These are phyloP conservation scores for Pycnonotus jocosus DNA, from an alignment of 2,113 vertebrate species.

Conservation along the genomic window DNA sequence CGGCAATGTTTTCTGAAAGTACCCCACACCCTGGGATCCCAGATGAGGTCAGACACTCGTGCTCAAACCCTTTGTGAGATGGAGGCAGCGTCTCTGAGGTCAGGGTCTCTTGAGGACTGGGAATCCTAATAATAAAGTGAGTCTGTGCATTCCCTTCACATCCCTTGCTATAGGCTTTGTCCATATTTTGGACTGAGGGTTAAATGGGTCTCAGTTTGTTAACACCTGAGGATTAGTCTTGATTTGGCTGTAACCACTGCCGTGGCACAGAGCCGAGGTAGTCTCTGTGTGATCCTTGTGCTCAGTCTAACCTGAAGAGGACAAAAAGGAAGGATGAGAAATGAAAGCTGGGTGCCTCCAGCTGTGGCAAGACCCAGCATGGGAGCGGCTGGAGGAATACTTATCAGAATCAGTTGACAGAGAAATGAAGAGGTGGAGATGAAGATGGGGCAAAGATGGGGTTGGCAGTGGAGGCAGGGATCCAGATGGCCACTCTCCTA, in stretches of 20 bases:
- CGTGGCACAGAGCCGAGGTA: rapidly evolving
- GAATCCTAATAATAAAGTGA: not conserved
- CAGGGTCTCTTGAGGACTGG: not conserved
- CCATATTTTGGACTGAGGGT: not conserved
- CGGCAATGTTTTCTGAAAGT: not conserved
- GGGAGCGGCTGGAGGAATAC: not conserved
- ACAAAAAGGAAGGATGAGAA: not conserved
- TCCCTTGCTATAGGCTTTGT: not conserved
- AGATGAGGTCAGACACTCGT: not conserved
- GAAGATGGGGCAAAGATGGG: not conserved
- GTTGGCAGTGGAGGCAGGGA: slow-evolving; percentile 38
- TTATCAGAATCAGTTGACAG: not conserved
- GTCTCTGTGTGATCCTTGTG: not conserved
- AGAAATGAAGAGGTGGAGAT: not conserved
- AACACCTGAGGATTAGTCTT: not conserved
- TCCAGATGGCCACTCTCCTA: slow-evolving; percentile 59
- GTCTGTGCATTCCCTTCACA: not conserved
- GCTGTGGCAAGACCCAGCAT: not conserved
- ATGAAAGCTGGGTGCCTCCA: not conserved
- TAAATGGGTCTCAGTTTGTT: not conserved
- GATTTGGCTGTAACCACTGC: not conserved
- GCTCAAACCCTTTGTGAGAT: not conserved
- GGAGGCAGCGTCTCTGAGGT: not conserved
- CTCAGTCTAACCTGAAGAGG: not conserved
- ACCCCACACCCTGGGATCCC: not conserved